These are phyloP conservation scores for Nudaria mundana DNA, from an alignment of 2,888 invertebrate species.

Conservation along the genomic window DNA sequence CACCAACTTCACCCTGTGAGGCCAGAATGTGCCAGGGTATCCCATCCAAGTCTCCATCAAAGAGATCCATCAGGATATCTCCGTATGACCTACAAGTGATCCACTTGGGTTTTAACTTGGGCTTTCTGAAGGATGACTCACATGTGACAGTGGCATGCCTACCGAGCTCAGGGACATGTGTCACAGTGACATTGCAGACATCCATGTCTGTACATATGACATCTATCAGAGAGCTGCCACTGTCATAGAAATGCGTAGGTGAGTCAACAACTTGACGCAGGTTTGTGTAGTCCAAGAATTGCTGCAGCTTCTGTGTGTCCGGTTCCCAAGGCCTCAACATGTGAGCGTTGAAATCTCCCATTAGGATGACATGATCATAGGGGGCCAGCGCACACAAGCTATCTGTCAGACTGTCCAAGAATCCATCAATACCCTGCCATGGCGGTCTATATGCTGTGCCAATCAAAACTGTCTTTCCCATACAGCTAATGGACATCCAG, in stretches of 20 bases:
- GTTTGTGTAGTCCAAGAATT: neutral
- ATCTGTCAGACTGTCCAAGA: neutral
- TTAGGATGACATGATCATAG: neutral
- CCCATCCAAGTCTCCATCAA: too few species aligned
- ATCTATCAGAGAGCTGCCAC: neutral
- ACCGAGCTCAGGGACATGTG: neutral
- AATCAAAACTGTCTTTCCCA: neutral
- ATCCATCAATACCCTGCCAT: neutral
- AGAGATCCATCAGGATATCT: too few species aligned
- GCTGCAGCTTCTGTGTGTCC: neutral
- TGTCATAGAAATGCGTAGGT: neutral
- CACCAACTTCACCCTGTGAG: too few species aligned
- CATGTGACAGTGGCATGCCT: neutral
- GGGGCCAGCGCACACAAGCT: too few species aligned
- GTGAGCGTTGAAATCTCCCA: neutral
- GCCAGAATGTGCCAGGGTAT: too few species aligned
- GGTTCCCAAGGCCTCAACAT: neutral
- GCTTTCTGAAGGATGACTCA: neutral
- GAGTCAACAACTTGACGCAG: neutral
- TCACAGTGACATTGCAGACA: neutral
- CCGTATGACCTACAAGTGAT: neutral
- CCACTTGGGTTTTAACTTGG: neutral
- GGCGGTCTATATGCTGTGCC: neutral
- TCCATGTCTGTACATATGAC: neutral
- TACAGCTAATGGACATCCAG: neutral